Percentiles rank a stretch among this genome's conserved stretches.
These are phyloP conservation scores for Malaclemys terrapin DNA, from an alignment of 2,113 vertebrate genomes.

Conservation along the genomic window DNA sequence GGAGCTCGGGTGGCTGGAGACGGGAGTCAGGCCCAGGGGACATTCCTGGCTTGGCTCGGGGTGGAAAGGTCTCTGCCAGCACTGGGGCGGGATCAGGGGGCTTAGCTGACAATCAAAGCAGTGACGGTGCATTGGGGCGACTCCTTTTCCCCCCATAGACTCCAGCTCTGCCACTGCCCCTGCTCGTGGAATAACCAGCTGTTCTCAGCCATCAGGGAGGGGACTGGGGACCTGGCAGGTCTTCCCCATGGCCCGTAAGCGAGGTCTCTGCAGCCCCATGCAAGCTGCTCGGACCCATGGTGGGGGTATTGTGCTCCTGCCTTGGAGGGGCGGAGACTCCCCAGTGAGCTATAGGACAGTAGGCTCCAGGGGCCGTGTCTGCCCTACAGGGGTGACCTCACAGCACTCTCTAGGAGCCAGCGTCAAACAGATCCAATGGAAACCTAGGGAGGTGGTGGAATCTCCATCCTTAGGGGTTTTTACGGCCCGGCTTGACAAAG, in stretches of 20 bases:
- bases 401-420: not conserved
- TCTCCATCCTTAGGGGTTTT: too few species aligned
- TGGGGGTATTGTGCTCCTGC: not conserved
- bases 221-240: not conserved
- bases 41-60: not conserved
- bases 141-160: not conserved
- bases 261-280: not conserved
- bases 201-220: not conserved
- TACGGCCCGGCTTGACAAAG: too few species aligned
- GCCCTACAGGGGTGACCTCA: fast-evolving
- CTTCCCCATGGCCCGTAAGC: not conserved
- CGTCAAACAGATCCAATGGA: not conserved
- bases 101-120: not conserved
- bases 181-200: not conserved
- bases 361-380: not conserved
- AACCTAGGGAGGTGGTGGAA: too few species aligned
- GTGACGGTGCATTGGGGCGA: not conserved
- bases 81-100: too few species aligned
- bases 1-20: not conserved
- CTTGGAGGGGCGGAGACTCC: not conserved
- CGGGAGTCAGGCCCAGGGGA: not conserved
- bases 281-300: not conserved
- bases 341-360: not conserved
- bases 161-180: too few species aligned
- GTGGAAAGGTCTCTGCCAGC: not conserved